phyloP scores from a whole-genome alignment of 2,888 invertebrate species.

The Hipparchia sbordonii region DNA sequence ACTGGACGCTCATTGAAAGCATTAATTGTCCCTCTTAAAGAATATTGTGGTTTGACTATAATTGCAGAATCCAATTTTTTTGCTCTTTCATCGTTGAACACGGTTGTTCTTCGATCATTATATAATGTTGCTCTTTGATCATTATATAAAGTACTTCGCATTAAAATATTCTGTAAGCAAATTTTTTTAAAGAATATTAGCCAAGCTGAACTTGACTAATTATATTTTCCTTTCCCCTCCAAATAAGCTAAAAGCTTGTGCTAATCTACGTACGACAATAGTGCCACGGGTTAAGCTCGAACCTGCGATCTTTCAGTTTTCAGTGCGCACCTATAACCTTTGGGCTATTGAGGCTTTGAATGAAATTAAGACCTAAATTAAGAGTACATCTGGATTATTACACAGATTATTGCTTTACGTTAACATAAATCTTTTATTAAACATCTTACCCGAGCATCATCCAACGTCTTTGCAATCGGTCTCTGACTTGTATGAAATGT shows the following conservation, averaged over 20 bases:
- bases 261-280: no score
- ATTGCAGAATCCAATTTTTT: conserved; percentile 53
- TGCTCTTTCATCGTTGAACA: conserved; percentile 46
- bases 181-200: neutral
- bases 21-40: conserved; percentile 29
- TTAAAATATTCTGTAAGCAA: conserved; percentile 48
- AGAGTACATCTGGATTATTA: no score
- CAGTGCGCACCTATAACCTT: no score
- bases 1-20: conserved; percentile 41
- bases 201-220: no score
- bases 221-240: no score
- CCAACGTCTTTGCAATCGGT: conserved; percentile 61
- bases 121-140: conserved; percentile 50
- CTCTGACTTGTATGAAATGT: conserved; percentile 61
- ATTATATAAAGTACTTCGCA: conserved; percentile 55
- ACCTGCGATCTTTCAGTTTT: no score
- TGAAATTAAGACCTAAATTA: no score
- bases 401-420: neutral
- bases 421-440: neutral
- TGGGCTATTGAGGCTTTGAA: no score
- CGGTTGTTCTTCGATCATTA: conserved; percentile 50
- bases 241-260: neutral
- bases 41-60: conserved; percentile 56
- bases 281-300: no score
- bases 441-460: conserved; percentile 62